Conservation (phyloP, 2,113 vertebrate species). For the Ia io region DNA sequence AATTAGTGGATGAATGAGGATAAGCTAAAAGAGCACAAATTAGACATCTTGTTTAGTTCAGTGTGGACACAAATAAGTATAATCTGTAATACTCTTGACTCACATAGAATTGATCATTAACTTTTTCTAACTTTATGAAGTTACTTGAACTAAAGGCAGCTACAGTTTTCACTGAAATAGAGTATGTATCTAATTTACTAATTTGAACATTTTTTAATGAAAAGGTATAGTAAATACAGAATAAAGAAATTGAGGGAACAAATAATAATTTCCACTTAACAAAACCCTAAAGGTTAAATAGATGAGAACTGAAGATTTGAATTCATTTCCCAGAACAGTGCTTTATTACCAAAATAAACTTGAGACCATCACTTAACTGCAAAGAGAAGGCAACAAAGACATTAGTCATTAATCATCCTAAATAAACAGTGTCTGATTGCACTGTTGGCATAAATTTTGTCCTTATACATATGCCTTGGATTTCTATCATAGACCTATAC, state of each 20-base stretch:
- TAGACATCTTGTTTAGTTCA: conserved; percentile 9
- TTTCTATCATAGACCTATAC: neutral
- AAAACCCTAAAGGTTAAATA: conserved; percentile 48
- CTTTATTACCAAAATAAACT: conserved; percentile 69
- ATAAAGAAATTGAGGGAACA: conserved; percentile 47
- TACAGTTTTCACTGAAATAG: neutral
- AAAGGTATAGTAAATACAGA: conserved; percentile 40
- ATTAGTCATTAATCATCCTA: conserved; percentile 64
- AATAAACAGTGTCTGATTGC: conserved; percentile 56
- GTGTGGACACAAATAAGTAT: conserved; percentile 14
- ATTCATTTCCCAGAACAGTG: conserved; percentile 63
- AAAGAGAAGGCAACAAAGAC: conserved; percentile 59
- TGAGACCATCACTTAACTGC: conserved; percentile 55
- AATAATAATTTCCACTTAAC: conserved; percentile 55
- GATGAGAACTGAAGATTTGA: conserved; percentile 39
- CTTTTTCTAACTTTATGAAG: conserved; percentile 61
- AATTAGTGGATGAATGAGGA: neutral
- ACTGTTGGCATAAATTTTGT: conserved; percentile 32
- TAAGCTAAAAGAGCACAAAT: conserved; percentile 37
- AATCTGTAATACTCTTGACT: conserved; percentile 30
- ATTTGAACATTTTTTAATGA: conserved; percentile 38
- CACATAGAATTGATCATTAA: conserved; percentile 51
- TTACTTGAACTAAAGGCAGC: conserved; percentile 51
- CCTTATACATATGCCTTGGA: conserved; percentile 15
- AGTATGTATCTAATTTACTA: neutral